These are phyloP conservation scores for Corythornis vintsioides DNA, from an alignment of 2,113 vertebrate genomes.

Conservation along the genomic window DNA sequence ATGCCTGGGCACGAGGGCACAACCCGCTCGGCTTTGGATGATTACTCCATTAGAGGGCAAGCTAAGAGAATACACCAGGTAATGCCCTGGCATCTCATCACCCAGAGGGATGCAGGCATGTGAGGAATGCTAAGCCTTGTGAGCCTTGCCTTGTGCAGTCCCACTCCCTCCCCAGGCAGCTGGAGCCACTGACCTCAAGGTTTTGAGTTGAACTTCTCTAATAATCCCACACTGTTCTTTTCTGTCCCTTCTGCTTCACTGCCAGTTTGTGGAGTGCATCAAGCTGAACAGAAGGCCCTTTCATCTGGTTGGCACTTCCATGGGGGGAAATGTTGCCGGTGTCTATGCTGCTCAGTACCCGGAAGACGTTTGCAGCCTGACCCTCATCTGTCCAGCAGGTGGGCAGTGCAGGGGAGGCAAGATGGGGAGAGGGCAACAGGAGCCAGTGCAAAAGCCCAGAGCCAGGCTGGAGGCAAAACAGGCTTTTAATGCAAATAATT, in stretches of 20 bases:
- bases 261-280: conserved; percentile 90
- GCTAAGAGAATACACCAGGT: conserved; percentile 92
- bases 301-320: conserved; percentile 91
- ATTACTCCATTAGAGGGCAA: conserved; percentile 91
- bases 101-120: background rate
- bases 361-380: conserved; percentile 87
- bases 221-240: background rate
- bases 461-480: background rate
- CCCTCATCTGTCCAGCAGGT: conserved; percentile 94
- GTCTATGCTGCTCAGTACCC: conserved; percentile 91
- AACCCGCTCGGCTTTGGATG: conserved; percentile 82
- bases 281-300: conserved; percentile 90
- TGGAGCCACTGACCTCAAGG: background rate
- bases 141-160: background rate
- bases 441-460: background rate
- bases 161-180: background rate
- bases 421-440: background rate
- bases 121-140: rapidly evolving
- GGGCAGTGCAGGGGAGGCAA: background rate
- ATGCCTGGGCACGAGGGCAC: conserved; percentile 96
- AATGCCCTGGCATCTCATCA: background rate
- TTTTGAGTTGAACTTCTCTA: background rate
- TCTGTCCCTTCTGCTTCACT: conserved; percentile 25
- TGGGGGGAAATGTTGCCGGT: conserved; percentile 92
- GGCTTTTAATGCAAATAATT: background rate